Conservation (phyloP, 2,888 invertebrate species). For the Tipula lateralis region DNA sequence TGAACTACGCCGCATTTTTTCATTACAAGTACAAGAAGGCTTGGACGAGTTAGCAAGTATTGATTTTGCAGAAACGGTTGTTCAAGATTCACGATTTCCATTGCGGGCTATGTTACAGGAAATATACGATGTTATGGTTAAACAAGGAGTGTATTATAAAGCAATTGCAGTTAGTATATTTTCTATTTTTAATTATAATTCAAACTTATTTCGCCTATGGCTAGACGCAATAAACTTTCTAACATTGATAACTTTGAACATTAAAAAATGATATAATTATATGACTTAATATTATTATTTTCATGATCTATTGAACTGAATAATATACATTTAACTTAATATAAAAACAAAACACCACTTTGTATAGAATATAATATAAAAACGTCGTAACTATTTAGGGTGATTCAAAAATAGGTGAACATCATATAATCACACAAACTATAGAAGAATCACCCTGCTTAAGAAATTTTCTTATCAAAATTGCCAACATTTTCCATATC, state of each 20-base stretch:
- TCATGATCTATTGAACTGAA: background rate
- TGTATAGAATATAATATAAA: background rate
- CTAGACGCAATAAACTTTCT: background rate
- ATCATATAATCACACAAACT: too few species aligned
- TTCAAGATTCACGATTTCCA: constrained; percentile 57
- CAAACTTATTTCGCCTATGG: constrained; percentile 28
- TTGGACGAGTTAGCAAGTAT: constrained; percentile 54
- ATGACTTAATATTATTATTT: constrained; percentile 25
- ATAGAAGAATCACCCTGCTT: too few species aligned
- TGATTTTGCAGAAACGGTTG: constrained; percentile 61
- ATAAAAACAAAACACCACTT: background rate
- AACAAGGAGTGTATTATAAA: constrained; percentile 61
- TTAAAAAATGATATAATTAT: background rate
- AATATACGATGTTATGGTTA: constrained; percentile 57
- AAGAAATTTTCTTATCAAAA: too few species aligned
- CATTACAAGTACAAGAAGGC: constrained; percentile 43
- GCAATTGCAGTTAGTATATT: constrained; percentile 57
- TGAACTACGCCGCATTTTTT: constrained; percentile 57
- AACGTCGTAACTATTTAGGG: too few species aligned
- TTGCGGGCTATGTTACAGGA: constrained; percentile 56
- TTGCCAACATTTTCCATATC: too few species aligned
- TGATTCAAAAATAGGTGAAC: too few species aligned
- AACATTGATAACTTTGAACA: background rate
- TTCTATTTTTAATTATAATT: background rate
- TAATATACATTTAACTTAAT: background rate